These are phyloP conservation scores for Trilocha varians DNA, from an alignment of 2,888 invertebrate species.

Conservation along the genomic window DNA sequence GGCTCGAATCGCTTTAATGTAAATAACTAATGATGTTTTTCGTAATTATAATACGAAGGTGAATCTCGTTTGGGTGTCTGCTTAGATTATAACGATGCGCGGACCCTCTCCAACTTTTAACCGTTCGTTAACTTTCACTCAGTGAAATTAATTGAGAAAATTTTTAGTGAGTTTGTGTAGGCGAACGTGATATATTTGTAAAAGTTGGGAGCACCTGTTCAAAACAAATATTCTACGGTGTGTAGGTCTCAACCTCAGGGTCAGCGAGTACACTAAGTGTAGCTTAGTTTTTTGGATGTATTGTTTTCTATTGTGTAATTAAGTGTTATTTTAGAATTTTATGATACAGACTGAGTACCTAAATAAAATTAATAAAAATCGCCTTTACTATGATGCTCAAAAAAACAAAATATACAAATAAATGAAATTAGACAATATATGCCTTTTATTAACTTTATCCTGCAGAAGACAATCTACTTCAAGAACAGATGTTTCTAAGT, in stretches of 20 bases:
- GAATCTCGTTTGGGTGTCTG: slow-evolving; percentile 21
- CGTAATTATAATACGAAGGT: slow-evolving; percentile 21
- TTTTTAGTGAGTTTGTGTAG: slow-evolving; percentile 31
- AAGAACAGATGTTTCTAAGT: no score
- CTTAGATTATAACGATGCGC: slow-evolving; percentile 30
- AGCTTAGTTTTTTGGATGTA: no score
- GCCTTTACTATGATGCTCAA: no score
- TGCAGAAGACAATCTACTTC: no score
- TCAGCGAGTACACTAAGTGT: no score
- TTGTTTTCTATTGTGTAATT: no score
- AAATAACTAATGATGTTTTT: slow-evolving; percentile 15
- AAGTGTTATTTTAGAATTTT: no score
- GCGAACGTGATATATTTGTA: slow-evolving; percentile 29
- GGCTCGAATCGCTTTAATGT: slow-evolving; percentile 14
- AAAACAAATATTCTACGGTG: slow-evolving; percentile 18
- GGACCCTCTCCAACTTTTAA: slow-evolving; percentile 27
- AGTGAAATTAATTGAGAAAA: slow-evolving; percentile 41
- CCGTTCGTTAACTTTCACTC: slow-evolving; percentile 32
- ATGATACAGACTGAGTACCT: no score
- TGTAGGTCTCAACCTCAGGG: neutral
- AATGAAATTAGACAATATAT: no score
- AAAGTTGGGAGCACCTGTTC: slow-evolving; percentile 26
- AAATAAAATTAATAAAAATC: no score
- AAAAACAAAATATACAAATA: no score
- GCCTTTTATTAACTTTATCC: no score